Percentiles rank a stretch among this genome's conserved stretches.
Evolutionary conservation across 2,888 invertebrate species (phyloP).

Genomic region (Hemistola chrysoprasaria): DNA sequence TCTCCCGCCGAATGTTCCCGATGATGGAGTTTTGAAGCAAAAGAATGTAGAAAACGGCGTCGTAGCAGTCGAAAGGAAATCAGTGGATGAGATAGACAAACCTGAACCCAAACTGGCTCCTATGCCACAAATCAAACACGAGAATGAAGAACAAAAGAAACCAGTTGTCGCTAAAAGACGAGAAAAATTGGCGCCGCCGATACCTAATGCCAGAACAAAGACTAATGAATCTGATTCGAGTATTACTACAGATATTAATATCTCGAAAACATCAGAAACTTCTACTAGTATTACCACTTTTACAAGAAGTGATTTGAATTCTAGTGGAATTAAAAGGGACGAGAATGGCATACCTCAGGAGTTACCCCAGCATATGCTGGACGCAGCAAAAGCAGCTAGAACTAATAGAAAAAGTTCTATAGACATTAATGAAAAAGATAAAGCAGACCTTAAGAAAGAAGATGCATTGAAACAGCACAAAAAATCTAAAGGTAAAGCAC

Average conservation of each 20-base stretch:
- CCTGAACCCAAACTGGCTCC: slow-evolving; percentile 61
- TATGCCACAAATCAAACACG: slow-evolving; percentile 71
- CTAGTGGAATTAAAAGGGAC: slow-evolving; percentile 83
- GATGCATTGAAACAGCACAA: slow-evolving; percentile 63
- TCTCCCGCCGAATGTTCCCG: slow-evolving; percentile 80
- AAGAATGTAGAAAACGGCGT: slow-evolving; percentile 69
- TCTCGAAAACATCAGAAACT: slow-evolving; percentile 57
- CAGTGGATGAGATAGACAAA: slow-evolving; percentile 68
- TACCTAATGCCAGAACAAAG: slow-evolving; percentile 71
- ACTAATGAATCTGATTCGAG: slow-evolving; percentile 62
- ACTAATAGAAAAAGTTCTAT: slow-evolving; percentile 84
- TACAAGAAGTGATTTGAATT: slow-evolving; percentile 74
- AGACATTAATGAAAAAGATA: slow-evolving; percentile 59
- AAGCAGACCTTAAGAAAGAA: slow-evolving; percentile 21
- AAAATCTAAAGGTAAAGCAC: slow-evolving; percentile 88
- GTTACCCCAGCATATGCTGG: slow-evolving; percentile 86
- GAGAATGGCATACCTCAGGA: slow-evolving; percentile 86
- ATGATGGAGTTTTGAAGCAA: slow-evolving; percentile 74
- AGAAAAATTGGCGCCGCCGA: slow-evolving; percentile 75
- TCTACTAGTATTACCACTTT: slow-evolving; percentile 47
- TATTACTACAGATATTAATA: slow-evolving; percentile 42
- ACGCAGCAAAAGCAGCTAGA: slow-evolving; percentile 87
- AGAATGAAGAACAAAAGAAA: slow-evolving; percentile 75
- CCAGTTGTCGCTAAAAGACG: slow-evolving; percentile 78
- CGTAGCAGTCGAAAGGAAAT: slow-evolving; percentile 56